Evolutionary conservation across 1,140 invertebrate species (phyloP).

Genomic region (Globodera rostochiensis): DNA sequence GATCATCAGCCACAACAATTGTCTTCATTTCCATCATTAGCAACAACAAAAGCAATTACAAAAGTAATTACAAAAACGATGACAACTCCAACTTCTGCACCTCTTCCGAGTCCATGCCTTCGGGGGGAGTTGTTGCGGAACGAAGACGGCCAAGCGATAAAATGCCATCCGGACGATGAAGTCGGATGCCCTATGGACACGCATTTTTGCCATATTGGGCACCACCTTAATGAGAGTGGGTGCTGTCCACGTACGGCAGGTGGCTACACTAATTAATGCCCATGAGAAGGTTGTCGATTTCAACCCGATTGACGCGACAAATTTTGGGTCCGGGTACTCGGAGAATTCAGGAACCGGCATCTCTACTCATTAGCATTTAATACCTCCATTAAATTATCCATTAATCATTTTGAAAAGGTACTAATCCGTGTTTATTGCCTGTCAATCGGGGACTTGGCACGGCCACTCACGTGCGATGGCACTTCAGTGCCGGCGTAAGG

Average conservation of each 20-base stretch:
- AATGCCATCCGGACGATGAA: slow-evolving; percentile 2
- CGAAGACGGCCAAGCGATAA: slow-evolving; percentile 26
- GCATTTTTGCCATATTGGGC: slow-evolving; percentile 59
- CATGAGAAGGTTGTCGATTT: too few relatives aligned
- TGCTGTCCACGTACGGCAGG: slow-evolving; percentile 55
- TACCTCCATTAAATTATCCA: not conserved
- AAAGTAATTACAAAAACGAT: not conserved
- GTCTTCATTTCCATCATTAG: not conserved
- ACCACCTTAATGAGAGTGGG: slow-evolving; percentile 47
- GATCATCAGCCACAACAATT: not conserved
- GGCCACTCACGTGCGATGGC: slow-evolving; percentile 52
- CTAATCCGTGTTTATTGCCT: slow-evolving; percentile 55
- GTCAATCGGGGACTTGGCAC: slow-evolving; percentile 51
- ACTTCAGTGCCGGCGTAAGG: slow-evolving; percentile 50
- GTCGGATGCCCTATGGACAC: slow-evolving; percentile 41
- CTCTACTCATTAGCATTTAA: too few relatives aligned
- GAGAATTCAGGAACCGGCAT: too few relatives aligned
- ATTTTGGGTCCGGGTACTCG: too few relatives aligned
- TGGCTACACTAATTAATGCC: not conserved
- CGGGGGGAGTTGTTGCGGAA: slow-evolving; percentile 54
- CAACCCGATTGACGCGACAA: too few relatives aligned
- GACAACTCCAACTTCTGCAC: not conserved
- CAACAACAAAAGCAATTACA: slow-evolving; percentile 12
- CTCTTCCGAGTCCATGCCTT: slow-evolving; percentile 55
- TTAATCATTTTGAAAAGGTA: slow-evolving; percentile 8